Evolutionary conservation across 2,888 invertebrate genomes (phyloP).

Genomic region (Andrena hattorfiana): DNA sequence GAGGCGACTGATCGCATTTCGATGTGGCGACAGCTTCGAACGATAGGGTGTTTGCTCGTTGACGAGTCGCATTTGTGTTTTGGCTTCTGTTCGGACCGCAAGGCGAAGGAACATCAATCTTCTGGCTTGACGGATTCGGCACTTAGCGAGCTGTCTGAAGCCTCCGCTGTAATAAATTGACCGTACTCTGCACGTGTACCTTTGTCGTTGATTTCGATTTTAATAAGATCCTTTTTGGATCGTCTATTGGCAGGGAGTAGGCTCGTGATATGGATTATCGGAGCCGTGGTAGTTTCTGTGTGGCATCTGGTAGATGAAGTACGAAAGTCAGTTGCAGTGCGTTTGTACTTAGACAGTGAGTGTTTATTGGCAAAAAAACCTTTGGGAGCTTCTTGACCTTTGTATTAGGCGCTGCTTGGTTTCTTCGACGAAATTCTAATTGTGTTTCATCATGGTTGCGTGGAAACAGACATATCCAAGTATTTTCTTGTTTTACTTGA

Average conservation of each 20-base stretch:
- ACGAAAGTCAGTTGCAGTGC: too few relatives aligned
- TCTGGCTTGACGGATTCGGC: constrained; percentile 67
- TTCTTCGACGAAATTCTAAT: neutral
- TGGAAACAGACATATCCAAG: too few relatives aligned
- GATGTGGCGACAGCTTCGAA: constrained; percentile 67
- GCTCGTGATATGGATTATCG: too few relatives aligned
- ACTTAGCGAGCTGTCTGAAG: constrained; percentile 65
- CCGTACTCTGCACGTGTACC: constrained; percentile 15
- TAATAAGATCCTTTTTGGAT: constrained; percentile 1
- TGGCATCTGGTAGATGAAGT: too few relatives aligned
- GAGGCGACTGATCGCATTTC: constrained; percentile 64
- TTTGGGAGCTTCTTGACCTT: too few relatives aligned
- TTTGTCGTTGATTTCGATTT: constrained; percentile 7
- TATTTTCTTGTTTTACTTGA: too few relatives aligned
- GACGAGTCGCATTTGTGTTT: constrained; percentile 47
- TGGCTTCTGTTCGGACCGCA: constrained; percentile 53
- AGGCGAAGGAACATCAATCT: constrained; percentile 73
- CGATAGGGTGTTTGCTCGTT: constrained; percentile 26
- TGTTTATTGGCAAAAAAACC: neutral
- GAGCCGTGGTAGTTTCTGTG: too few relatives aligned
- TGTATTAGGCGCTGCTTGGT: neutral
- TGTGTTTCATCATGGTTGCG: neutral
- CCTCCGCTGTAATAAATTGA: constrained; percentile 68
- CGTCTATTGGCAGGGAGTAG: too few relatives aligned
- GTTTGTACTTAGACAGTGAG: too few relatives aligned